A percentile compares a stretch with the other conserved stretches of the same genome.
Evolutionary conservation across 2,113 vertebrate genomes (phyloP).

Genomic region (Zosterops japonicus): DNA sequence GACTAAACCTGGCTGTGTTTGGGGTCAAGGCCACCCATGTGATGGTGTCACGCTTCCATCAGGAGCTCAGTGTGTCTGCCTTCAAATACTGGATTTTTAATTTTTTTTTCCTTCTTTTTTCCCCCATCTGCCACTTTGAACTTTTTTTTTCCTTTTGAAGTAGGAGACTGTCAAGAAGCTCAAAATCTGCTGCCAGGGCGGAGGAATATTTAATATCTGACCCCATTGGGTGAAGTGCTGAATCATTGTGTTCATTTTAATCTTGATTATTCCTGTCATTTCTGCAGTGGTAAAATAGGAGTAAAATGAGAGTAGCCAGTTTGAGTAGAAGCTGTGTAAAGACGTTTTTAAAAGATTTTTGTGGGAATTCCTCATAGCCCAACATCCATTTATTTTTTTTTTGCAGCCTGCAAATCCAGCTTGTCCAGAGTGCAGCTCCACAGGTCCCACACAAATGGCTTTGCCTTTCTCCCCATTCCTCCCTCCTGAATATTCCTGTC

Average conservation of each 20-base stretch:
- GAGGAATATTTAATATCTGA: background rate
- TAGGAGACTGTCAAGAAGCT: background rate
- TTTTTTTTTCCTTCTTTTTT: too few species aligned
- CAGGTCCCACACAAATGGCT: accelerated
- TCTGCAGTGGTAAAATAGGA: background rate
- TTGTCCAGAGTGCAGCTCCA: background rate
- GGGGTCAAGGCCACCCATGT: accelerated
- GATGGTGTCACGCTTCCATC: background rate
- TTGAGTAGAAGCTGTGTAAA: background rate
- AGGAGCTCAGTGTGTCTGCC: background rate
- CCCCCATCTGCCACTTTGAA: background rate
- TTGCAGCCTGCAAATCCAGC: background rate
- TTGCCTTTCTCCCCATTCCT: background rate
- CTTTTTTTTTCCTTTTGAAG: background rate
- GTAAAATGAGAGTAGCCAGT: background rate
- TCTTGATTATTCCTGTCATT: background rate
- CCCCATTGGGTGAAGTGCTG: background rate
- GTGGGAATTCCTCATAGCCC: background rate
- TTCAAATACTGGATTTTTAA: background rate
- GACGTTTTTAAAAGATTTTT: background rate
- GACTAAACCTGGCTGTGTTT: accelerated
- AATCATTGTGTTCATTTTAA: background rate
- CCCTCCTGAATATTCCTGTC: background rate
- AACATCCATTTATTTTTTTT: too few species aligned
- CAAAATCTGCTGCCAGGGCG: background rate